Percentiles rank a stretch among this genome's conserved stretches.
phyloP scores from a whole-genome alignment of 2,113 vertebrate genomes.

The Ranitomeya imitator region DNA sequence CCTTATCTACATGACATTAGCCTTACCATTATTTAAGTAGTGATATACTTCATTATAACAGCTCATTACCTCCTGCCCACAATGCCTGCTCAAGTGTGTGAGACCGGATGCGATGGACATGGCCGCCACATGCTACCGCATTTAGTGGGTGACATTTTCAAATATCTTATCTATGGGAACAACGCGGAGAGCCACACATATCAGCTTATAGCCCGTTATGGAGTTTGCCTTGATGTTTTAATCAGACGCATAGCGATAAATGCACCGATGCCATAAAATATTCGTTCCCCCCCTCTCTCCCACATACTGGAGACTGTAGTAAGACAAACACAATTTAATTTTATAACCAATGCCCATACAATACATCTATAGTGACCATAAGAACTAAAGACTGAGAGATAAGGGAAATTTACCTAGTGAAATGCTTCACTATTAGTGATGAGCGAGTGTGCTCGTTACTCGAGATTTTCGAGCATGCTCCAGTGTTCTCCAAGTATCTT shows the following conservation, averaged over 20 bases:
- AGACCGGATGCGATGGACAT: background rate
- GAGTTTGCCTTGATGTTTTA: background rate
- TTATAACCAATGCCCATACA: background rate
- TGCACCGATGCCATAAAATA: background rate
- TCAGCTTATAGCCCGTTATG: background rate
- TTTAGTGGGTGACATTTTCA: background rate
- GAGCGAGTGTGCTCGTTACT: too few relatives aligned
- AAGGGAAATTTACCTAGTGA: background rate
- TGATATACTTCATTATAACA: conserved; percentile 16
- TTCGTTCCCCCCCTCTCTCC: too few relatives aligned
- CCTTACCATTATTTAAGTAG: conserved; percentile 11
- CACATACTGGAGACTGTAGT: background rate
- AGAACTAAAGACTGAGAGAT: background rate
- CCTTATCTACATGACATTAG: conserved; percentile 20
- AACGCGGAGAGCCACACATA: background rate
- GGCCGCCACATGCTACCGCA: background rate
- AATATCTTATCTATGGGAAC: background rate
- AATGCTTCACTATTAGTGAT: too few relatives aligned
- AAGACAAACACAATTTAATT: background rate
- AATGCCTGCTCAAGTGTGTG: background rate
- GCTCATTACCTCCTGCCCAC: background rate
- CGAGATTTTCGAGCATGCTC: too few relatives aligned
- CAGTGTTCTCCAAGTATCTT: too few relatives aligned
- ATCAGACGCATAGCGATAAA: background rate
- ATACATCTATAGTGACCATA: background rate